Percentiles rank a stretch among this genome's conserved stretches.
Evolutionary conservation across 2,113 vertebrate genomes (phyloP).

Genomic region (Crotalus viridis): DNA sequence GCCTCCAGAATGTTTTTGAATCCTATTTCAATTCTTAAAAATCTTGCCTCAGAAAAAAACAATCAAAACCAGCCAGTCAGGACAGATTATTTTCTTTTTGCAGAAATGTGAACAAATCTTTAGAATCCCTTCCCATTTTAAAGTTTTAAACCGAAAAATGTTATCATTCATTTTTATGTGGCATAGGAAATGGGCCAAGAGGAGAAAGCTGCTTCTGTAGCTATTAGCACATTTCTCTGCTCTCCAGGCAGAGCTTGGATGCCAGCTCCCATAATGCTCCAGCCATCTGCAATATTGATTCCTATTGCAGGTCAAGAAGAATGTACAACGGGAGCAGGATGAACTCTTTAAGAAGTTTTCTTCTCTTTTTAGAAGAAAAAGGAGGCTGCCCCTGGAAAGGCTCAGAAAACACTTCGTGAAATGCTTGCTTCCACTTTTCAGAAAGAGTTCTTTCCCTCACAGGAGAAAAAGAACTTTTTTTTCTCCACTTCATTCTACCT

Average conservation of each 20-base stretch:
- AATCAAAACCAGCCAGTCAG: not conserved
- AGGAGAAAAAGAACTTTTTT: not conserved
- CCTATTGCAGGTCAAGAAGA: not conserved
- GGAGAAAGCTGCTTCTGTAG: not conserved
- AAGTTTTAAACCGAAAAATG: not conserved
- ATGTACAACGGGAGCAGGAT: not conserved
- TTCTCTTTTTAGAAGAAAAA: not conserved
- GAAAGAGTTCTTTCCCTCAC: not conserved
- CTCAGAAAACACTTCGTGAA: not conserved
- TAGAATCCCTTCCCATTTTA: not conserved
- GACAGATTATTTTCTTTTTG: not conserved
- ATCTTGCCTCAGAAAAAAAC: not conserved
- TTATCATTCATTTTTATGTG: conserved; percentile 15
- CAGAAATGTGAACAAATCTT: not conserved
- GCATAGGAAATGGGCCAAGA: conserved; percentile 6
- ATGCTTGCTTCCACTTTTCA: not conserved
- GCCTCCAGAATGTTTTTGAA: not conserved
- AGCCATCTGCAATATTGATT: not conserved
- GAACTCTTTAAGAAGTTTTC: not conserved
- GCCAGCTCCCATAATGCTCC: not conserved
- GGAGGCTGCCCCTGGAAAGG: not conserved
- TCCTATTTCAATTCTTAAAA: not conserved
- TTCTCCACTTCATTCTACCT: not conserved
- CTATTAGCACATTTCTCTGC: not conserved
- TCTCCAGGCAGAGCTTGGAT: not conserved